phyloP scores from a whole-genome alignment of 1,140 invertebrate genomes.

The Neodiprion pinetum region DNA sequence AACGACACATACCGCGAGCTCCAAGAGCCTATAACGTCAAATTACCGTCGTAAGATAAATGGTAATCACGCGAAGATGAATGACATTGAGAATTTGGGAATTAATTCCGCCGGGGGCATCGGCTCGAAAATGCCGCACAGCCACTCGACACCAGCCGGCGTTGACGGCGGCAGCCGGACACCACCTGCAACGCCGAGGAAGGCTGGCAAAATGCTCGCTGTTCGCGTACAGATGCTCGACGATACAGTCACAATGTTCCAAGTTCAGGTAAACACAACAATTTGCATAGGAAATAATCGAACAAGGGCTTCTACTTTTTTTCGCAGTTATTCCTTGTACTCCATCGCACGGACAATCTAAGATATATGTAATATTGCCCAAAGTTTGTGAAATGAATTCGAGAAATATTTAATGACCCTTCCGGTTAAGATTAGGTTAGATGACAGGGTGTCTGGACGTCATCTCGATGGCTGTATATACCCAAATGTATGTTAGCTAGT shows the following conservation, averaged over 20 bases:
- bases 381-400: not conserved
- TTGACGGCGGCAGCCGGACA: constrained; percentile 74
- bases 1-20: constrained; percentile 9
- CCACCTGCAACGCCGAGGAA: constrained; percentile 78
- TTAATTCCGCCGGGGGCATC: constrained; percentile 45
- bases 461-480: too few relatives aligned
- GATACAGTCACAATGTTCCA: constrained; percentile 89
- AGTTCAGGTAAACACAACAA: constrained; percentile 74
- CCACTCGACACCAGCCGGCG: constrained; percentile 81
- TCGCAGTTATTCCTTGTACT: not conserved
- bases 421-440: too few relatives aligned
- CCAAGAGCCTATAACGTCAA: constrained; percentile 25
- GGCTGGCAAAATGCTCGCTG: constrained; percentile 85
- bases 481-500: too few relatives aligned
- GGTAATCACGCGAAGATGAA: constrained; percentile 54
- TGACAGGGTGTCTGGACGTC: too few relatives aligned
- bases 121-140: constrained; percentile 76
- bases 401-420: too few relatives aligned
- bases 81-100: constrained; percentile 55
- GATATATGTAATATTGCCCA: too few relatives aligned
- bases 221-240: constrained; percentile 87
- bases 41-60: constrained; percentile 15
- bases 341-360: not conserved
- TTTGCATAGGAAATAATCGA: constrained; percentile 6
- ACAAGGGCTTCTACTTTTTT: constrained; percentile 8